Evolutionary conservation across 2,797 vertebrate species (phyloP).

Genomic region (Streptopelia turtur): DNA sequence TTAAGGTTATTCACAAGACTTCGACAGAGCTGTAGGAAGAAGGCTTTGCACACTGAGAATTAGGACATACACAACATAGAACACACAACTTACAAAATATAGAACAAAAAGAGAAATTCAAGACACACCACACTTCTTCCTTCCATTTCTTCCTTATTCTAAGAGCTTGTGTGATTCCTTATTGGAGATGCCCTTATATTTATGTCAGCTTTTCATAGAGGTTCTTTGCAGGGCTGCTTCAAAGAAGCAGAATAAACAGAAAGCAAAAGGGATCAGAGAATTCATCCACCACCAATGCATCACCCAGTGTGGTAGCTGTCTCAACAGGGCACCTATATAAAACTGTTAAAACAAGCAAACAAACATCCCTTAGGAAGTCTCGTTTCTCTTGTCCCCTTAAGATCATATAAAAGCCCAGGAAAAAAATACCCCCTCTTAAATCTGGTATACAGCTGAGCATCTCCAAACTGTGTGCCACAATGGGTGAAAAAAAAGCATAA

Average conservation of each 20-base stretch:
- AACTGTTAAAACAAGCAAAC: rapidly evolving
- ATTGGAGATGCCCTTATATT: background rate
- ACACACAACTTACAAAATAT: rapidly evolving
- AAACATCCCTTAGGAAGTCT: background rate
- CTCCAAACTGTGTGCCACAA: background rate
- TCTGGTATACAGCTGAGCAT: background rate
- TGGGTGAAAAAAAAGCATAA: background rate
- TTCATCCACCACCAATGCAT: rapidly evolving
- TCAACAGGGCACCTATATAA: rapidly evolving
- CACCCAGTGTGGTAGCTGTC: background rate
- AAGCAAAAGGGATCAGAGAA: background rate
- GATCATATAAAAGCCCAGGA: rapidly evolving
- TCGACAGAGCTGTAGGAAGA: background rate
- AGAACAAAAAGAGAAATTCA: background rate
- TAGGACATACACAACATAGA: rapidly evolving
- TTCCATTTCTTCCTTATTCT: background rate
- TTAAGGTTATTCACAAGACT: background rate
- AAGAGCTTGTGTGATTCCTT: background rate
- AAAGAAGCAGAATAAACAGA: background rate
- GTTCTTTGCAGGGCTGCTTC: background rate
- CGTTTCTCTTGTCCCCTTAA: background rate
- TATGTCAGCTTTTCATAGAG: background rate
- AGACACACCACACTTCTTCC: background rate
- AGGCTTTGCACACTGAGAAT: background rate
- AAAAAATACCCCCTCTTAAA: background rate